Evolutionary conservation across 2,888 invertebrate genomes (phyloP).

Genomic region (Drosophila mercatorum): DNA sequence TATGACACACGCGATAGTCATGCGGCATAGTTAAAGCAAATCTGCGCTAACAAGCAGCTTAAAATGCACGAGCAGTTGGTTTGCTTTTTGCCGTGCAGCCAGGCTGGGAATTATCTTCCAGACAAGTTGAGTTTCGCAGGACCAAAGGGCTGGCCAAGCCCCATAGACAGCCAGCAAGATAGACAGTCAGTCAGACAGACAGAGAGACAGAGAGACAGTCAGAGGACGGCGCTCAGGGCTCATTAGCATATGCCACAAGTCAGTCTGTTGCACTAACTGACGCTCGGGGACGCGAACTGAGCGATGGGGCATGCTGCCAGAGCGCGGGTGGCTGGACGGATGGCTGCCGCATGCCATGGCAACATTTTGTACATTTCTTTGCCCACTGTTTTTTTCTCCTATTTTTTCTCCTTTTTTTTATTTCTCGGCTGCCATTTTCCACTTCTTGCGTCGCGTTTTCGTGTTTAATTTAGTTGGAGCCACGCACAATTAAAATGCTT

Average conservation of each 20-base stretch:
- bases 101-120: conserved; percentile 51
- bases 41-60: conserved; percentile 70
- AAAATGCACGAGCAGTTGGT: conserved; percentile 55
- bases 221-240: conserved; percentile 54
- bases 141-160: conserved; percentile 26
- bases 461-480: conserved; percentile 50
- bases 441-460: conserved; percentile 19
- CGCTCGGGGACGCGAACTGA: conserved; percentile 44
- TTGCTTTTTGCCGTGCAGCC: conserved; percentile 21
- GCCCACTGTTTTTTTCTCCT: not conserved
- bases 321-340: not conserved
- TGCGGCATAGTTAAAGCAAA: conserved; percentile 57
- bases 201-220: not conserved
- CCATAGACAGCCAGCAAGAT: conserved; percentile 13
- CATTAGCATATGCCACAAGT: conserved; percentile 79
- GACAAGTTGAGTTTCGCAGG: conserved; percentile 43
- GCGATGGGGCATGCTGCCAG: conserved; percentile 12
- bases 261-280: conserved; percentile 57
- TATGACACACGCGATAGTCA: conserved; percentile 61
- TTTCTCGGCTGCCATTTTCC: conserved; percentile 8
- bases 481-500: conserved; percentile 69
- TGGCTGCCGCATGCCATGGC: conserved; percentile 12
- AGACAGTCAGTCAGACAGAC: not conserved
- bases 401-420: not conserved
- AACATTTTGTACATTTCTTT: conserved; percentile 51